Base-by-base conservation (phyloP, 2,888 invertebrate species). In the Hirudinaria manillensis region DNA sequence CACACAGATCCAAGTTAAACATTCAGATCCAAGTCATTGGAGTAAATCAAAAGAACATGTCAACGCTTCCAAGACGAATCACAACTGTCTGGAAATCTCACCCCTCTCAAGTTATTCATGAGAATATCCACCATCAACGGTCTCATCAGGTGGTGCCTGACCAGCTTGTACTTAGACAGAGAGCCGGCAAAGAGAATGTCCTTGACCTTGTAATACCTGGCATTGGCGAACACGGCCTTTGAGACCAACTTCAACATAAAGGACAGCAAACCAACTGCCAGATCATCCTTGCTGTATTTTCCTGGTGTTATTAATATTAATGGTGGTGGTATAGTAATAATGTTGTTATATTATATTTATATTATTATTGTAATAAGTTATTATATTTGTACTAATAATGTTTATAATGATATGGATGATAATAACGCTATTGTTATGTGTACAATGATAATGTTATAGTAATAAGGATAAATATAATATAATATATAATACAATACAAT, bases 241-340 rank as follows among this genome's bases (percentile, higher is more conserved):
- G 36, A 16, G 3, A 73, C 19, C 7, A 38, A 32, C 16, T 36
- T 32, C 3, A 36, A 16, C 13, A 61, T 56, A 19, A 65, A 27
- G 32, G 61, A 36, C 16, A 73, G 56, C 32, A 73, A 61, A n/a
- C 73, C 73, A 24, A 55, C 56, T 4, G 73, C 73, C 73, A 73
- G 55, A 65, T 73, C 73, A 6, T 55, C 65, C 21, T 65, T 73
- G 73, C 56, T 65, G 34, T 29, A 65, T 2, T 32, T 72, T 10
- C 51, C 72, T 72, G 72, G 4, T 45, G 29, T 7, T 1, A 61
- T 61, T 27, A 10, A 16, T 1, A 29, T 21, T 61, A 53, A 21
- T 53, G 13, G 13, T 16, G 13, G 13, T 53, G 53, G 21, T 16
- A 53, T 13, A 21, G 13, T 53, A 16, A 21, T 53, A 13, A 53